Base-by-base conservation (phyloP, 1,140 invertebrate species). In the Planococcus citri region DNA sequence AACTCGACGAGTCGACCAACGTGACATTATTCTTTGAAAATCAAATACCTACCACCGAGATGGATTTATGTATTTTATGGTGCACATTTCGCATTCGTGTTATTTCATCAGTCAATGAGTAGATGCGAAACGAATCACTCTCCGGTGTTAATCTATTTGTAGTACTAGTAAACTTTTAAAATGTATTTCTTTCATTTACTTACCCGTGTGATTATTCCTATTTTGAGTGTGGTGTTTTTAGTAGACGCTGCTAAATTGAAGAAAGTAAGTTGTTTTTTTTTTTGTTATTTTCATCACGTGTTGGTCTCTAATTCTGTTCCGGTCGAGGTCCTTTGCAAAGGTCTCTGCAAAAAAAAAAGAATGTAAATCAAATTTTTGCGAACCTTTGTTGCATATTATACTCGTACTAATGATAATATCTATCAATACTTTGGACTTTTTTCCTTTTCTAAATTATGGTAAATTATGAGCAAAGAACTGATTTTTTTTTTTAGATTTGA, bases 1-100 rank as follows among this genome's bases (percentile, higher is more conserved):
- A 64, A n/a, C n/a, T n/a, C n/a, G n/a, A n/a, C n/a, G n/a, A n/a
- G n/a, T n/a, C n/a, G n/a, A n/a, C n/a, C n/a, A n/a, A 24, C 22
- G 21, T 64, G 25, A 64, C 60, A 64, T 64, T 64, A 64, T 9
- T 27, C 60, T 25, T 24, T 20, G 25, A 64, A 64, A 64, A 64
- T 27, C 21, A 25, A 24, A 64, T 64, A 64, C n/a, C n/a, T n/a
- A n/a, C 60, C 21, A 64, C 14, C 22, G 9, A 64, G 21, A 24
- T 64, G 60, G 21, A 64, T 27, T 64, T n/a, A n/a, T n/a, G n/a
- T n/a, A n/a, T n/a, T 64, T 25, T 27, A 24, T 25, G 25, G 22
- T 25, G 60, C 25, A 25, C 22, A 64, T 64, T 51, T 51, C 60
- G 22, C 22, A 6, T 2, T 10, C 25, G 3, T 58, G 21, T 22